phyloP scores from a whole-genome alignment of 30 jellyfish, hydroid and myxozoan genomes.

The Pelagia noctiluca region DNA sequence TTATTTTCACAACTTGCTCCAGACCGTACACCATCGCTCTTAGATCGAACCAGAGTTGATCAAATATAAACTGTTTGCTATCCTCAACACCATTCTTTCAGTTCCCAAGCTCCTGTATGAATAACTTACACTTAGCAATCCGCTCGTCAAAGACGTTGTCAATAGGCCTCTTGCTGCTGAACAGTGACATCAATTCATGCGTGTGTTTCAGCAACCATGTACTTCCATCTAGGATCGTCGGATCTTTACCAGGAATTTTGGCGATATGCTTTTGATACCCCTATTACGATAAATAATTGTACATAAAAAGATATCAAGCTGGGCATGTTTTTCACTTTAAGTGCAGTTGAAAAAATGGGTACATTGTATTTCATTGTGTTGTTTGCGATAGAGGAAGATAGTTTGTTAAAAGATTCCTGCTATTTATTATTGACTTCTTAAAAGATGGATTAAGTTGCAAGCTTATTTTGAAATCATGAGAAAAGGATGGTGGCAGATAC shows the following conservation, averaged over 20 bases:
- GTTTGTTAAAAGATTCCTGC: not conserved
- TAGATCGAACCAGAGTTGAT: conserved; percentile 18
- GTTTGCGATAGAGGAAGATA: conserved; percentile 1
- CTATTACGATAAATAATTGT: not conserved
- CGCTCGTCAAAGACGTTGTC: not conserved
- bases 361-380: not conserved
- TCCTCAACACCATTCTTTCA: not conserved
- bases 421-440: not conserved
- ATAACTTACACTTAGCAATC: not conserved
- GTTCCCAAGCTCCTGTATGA: not conserved
- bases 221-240: not conserved
- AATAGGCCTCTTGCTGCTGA: conserved; percentile 3
- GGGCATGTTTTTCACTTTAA: not conserved
- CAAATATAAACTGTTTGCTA: not conserved
- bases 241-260: not conserved
- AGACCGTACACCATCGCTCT: conserved; percentile 13
- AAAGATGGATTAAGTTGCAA: not conserved
- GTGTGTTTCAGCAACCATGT: not conserved
- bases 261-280: conserved; percentile 1
- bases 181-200: conserved; percentile 7
- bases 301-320: not conserved
- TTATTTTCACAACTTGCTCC: conserved; percentile 7
- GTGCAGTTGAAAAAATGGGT: conserved; percentile 5
- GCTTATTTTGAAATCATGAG: too few relatives aligned
- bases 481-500: too few relatives aligned